Evolutionary conservation across 23 tunicate species (phyloP).

Genomic region (Oikopleura dioica): DNA sequence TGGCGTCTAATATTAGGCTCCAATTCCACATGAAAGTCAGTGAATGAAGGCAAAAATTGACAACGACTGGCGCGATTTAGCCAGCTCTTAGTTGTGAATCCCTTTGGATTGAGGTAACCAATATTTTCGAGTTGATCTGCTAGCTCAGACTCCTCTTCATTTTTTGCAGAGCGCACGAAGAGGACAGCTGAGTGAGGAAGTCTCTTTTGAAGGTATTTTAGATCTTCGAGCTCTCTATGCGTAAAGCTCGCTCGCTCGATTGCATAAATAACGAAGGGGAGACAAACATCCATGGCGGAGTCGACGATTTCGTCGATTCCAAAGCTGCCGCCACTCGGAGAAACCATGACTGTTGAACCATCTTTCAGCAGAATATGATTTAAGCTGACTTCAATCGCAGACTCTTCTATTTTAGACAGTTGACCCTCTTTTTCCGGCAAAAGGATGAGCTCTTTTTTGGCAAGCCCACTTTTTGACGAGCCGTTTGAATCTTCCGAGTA

Average conservation of each 20-base stretch:
- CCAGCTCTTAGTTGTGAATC: background rate
- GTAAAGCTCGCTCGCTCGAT: background rate
- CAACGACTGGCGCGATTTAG: background rate
- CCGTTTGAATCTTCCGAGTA: slow-evolving; percentile 13
- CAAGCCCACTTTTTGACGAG: background rate
- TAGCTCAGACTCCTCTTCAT: background rate
- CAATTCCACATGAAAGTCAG: background rate
- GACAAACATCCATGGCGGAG: background rate
- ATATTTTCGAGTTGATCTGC: background rate
- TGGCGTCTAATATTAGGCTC: background rate
- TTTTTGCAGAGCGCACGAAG: background rate
- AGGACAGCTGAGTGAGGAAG: slow-evolving; percentile 10
- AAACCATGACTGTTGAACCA: background rate
- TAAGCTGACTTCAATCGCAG: slow-evolving; percentile 87
- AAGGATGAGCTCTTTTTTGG: background rate
- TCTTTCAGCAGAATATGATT: slow-evolving; percentile 31
- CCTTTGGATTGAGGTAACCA: background rate
- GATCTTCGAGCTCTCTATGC: background rate
- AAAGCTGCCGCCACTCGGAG: background rate
- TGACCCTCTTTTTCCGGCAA: background rate
- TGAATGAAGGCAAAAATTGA: background rate
- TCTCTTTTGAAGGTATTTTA: background rate
- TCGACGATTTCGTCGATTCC: background rate
- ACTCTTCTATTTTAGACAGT: slow-evolving; percentile 5
- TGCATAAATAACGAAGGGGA: slow-evolving; percentile 3